Evolutionary conservation across 1,140 invertebrate genomes (phyloP).

Genomic region (Melanaphis sacchari): DNA sequence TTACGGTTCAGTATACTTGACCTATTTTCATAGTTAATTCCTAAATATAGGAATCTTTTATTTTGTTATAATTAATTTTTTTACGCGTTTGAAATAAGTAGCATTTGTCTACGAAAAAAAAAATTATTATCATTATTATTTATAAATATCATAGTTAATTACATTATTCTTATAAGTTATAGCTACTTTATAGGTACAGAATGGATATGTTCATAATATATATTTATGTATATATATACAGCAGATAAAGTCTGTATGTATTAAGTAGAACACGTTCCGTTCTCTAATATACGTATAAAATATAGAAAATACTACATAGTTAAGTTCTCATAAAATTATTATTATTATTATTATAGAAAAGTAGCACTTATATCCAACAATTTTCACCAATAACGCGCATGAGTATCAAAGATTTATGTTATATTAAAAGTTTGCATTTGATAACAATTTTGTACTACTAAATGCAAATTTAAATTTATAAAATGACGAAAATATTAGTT

Average conservation of each 20-base stretch:
- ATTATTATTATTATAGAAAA: not conserved
- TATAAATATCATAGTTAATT: not conserved
- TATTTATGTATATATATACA: no score
- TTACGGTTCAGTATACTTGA: no score
- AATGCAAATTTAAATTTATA: not conserved
- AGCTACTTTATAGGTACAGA: no score
- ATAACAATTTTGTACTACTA: not conserved
- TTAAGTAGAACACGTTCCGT: not conserved
- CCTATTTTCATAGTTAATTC: no score
- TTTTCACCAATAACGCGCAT: not conserved
- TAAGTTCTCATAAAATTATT: not conserved
- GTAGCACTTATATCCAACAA: not conserved
- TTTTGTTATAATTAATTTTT: not conserved
- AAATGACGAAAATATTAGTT: not conserved
- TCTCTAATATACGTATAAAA: not conserved
- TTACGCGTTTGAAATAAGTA: not conserved
- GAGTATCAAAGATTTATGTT: not conserved
- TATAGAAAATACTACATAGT: not conserved
- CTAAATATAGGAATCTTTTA: no score
- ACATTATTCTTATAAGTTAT: no score
- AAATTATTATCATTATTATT: not conserved
- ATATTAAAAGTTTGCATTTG: not conserved
- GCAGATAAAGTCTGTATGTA: not conserved
- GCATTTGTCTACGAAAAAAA: not conserved
- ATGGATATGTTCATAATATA: no score